phyloP scores from a whole-genome alignment of 23 tunicate species.

The Ascidia mentula region DNA sequence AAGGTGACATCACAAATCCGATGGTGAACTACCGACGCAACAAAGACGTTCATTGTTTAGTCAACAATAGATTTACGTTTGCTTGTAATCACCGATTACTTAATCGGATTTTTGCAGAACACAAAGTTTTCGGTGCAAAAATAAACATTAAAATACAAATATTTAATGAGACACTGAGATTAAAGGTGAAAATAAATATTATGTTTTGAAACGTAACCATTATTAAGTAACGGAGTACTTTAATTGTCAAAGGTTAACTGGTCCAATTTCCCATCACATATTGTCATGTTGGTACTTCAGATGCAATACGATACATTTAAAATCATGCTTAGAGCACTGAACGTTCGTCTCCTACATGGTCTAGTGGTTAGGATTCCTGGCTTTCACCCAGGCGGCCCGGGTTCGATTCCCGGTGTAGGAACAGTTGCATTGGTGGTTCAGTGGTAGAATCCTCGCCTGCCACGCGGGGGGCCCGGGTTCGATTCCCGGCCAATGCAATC shows the following conservation, averaged over 20 bases:
- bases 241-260: no score
- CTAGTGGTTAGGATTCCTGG: conserved; percentile 76
- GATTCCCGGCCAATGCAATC: conserved; percentile 83
- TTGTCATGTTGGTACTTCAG: no score
- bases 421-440: conserved; percentile 83
- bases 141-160: no score
- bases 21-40: not conserved
- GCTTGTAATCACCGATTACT: not conserved
- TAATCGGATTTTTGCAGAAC: not conserved
- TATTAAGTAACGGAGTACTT: no score
- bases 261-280: no score
- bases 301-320: no score
- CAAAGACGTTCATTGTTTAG: not conserved
- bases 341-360: conserved; percentile 64
- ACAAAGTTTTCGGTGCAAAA: no score
- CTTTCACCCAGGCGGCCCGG: conserved; percentile 82
- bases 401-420: conserved; percentile 78
- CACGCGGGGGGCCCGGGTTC: conserved; percentile 97
- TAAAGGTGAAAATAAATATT: no score
- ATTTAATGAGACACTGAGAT: no score
- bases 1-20: not conserved
- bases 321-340: no score
- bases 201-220: no score
- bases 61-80: not conserved
- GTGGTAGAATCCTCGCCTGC: conserved; percentile 95